phyloP scores from a whole-genome alignment of 2,113 vertebrate genomes.

The Desmodus rotundus region DNA sequence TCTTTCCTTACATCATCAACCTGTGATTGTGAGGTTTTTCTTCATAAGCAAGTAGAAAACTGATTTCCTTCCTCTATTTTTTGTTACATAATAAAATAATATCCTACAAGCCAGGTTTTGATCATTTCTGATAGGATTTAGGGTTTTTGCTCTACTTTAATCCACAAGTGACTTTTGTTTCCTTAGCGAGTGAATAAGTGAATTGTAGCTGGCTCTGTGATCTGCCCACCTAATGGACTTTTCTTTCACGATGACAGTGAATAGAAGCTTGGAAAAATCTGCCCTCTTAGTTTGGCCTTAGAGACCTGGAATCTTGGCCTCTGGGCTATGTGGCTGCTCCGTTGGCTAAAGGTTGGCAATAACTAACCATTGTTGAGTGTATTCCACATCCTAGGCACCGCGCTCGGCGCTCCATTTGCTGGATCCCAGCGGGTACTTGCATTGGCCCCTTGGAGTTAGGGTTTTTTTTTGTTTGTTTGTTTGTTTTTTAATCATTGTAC shows the following conservation, averaged over 20 bases:
- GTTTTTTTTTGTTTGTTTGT: neutral
- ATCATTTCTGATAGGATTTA: neutral
- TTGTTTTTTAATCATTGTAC: neutral
- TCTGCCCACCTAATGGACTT: neutral
- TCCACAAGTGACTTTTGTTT: neutral
- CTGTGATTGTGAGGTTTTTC: neutral
- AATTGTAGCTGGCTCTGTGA: neutral
- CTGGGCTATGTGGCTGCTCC: neutral
- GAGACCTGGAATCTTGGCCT: neutral
- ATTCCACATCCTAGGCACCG: too few species aligned
- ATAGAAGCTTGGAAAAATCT: neutral
- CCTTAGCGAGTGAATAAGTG: neutral
- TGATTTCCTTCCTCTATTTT: constrained; percentile 8
- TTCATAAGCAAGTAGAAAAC: neutral
- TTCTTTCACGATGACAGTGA: neutral
- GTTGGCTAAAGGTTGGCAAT: neutral
- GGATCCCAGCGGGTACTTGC: neutral
- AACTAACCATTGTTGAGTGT: neutral
- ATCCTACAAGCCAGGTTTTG: neutral
- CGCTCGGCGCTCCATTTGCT: neutral
- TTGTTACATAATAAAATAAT: neutral
- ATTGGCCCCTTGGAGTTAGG: neutral
- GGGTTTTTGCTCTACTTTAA: neutral
- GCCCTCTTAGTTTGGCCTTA: neutral
- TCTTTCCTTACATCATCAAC: neutral